Evolutionary conservation across 2,888 invertebrate species (phyloP), one percentile per base, ranked within the genome.

Genomic region (Drosophila nr. perissopoda): DNA sequence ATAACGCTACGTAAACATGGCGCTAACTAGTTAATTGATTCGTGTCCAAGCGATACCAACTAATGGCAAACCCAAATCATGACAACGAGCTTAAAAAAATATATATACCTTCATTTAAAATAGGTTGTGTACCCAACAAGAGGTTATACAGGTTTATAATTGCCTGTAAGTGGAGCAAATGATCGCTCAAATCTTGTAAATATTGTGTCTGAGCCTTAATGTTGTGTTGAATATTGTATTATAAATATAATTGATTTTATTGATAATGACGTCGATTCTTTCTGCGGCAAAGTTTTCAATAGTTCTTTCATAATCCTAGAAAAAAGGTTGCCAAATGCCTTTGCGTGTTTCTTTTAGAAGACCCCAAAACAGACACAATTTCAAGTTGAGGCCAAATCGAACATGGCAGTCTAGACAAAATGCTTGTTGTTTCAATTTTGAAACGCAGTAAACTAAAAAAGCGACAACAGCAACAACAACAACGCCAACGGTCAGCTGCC

Each of bases 321-420:
- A n/a, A 40, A 60, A 21, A 36, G 6, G 2, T 21, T 21, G 42
- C 21, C 21, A 46, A 7, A 46, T 46, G 3, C 7, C 10, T 40
- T 31, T 34, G n/a, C 27, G 25, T 60, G 40, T 56, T 38, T 31
- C 38, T 31, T 31, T 29, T 34, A 62, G 58, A 70, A 65, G 67
- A 54, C 58, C 33, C 49, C 63, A 57, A 60, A 68, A 72, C 16
- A 38, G 51, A 49, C 27, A 59, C 56, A 65, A 59, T 40, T 49
- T 31, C 25, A 58, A 76, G 60, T 64, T 74, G 59, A 89, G 89
- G 85, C 88, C 89, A 87, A 76, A 75, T 75, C 53, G 64, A 76
- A 82, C 90, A 84, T 77, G 85, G 58, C 71, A 67, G 89, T 79
- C 86, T 77, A 86, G 79, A 90, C 86, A 76, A 81, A 90, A 82